A percentile compares a stretch with the other conserved stretches of the same genome.
Conservation (phyloP, 2,797 vertebrate species). For the Denticeps clupeoides region DNA sequence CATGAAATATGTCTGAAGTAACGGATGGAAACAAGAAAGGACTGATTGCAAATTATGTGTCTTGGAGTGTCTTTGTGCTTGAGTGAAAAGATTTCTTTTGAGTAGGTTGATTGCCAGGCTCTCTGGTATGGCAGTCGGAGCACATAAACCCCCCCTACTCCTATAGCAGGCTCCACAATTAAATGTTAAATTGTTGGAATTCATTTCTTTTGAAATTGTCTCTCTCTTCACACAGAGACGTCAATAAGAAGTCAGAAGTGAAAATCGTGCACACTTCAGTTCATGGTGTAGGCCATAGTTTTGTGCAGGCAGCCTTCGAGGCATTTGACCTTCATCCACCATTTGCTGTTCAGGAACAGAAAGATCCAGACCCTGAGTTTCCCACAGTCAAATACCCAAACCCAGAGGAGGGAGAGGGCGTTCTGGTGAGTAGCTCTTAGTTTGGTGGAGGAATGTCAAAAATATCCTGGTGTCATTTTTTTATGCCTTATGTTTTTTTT, state of each 20-base stretch:
- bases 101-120: too few relatives aligned
- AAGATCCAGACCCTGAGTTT: slow-evolving; percentile 90
- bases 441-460: not conserved
- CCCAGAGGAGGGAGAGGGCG: slow-evolving; percentile 92
- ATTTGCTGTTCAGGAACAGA: slow-evolving; percentile 81
- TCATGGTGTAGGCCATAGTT: slow-evolving; percentile 85
- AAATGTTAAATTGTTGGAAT: too few relatives aligned
- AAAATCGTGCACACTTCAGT: slow-evolving; percentile 96
- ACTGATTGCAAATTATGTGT: too few relatives aligned
- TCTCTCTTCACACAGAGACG: slow-evolving; percentile 52
- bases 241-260: slow-evolving; percentile 73
- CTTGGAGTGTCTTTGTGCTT: too few relatives aligned
- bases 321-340: slow-evolving; percentile 80
- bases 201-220: too few relatives aligned
- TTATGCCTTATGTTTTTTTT: not conserved
- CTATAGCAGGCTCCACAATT: too few relatives aligned
- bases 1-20: too few relatives aligned
- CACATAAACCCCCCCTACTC: too few relatives aligned
- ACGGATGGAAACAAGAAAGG: too few relatives aligned
- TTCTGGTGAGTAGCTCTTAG: slow-evolving; percentile 65
- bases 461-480: not conserved
- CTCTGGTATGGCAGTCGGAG: too few relatives aligned
- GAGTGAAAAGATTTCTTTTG: too few relatives aligned
- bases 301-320: slow-evolving; percentile 83
- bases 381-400: slow-evolving; percentile 94